Conservation (phyloP, 2,888 invertebrate genomes). For the Zele albiditarsus region DNA sequence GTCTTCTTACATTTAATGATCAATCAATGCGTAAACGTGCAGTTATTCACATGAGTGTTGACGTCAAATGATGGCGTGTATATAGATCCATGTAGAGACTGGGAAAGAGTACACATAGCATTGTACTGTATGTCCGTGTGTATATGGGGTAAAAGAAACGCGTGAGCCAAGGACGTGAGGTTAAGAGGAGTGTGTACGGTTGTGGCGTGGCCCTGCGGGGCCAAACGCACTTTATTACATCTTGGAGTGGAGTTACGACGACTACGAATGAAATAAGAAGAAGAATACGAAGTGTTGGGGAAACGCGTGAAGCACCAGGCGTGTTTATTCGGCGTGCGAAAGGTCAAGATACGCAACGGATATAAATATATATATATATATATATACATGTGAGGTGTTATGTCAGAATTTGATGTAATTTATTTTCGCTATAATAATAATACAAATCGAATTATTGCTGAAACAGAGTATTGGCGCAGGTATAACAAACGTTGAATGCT, state of each 20-base stretch:
- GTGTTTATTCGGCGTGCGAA: slow-evolving; percentile 49
- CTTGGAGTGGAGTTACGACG: slow-evolving; percentile 43
- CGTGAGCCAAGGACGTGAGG: slow-evolving; percentile 51
- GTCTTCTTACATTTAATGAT: slow-evolving; percentile 37
- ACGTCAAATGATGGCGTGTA: background rate
- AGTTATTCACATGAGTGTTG: slow-evolving; percentile 27
- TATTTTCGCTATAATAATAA: too few species aligned
- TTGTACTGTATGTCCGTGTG: background rate
- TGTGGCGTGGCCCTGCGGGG: slow-evolving; percentile 45
- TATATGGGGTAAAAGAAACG: slow-evolving; percentile 44
- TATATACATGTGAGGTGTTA: slow-evolving; percentile 14
- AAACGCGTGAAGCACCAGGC: slow-evolving; percentile 44
- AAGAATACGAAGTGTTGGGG: slow-evolving; percentile 67
- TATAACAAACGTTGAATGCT: background rate
- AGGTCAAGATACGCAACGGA: slow-evolving; percentile 48
- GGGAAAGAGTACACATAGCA: background rate
- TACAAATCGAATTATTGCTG: background rate
- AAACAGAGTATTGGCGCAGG: background rate
- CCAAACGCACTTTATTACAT: slow-evolving; percentile 35
- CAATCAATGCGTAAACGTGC: slow-evolving; percentile 39
- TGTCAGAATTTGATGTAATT: slow-evolving; percentile 25
- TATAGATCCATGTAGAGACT: slow-evolving; percentile 3
- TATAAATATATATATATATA: background rate
- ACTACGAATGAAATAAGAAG: background rate
- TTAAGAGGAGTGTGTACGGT: slow-evolving; percentile 42